Conservation (phyloP, 2,113 vertebrate species). For the Ictalurus furcatus region DNA sequence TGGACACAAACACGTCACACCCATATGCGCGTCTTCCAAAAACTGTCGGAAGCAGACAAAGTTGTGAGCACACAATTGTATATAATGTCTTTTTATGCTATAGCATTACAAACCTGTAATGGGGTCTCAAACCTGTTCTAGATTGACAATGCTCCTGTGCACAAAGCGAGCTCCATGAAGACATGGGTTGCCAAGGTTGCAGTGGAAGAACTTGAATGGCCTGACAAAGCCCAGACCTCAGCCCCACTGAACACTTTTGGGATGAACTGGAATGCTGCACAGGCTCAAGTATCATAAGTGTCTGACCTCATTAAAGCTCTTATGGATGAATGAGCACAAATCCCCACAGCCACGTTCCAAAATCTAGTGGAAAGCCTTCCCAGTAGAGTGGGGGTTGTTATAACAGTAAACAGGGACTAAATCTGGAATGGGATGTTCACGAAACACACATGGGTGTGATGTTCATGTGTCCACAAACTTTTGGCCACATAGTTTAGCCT, state of each 20-base stretch:
- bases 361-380: background rate
- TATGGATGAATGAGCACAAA: background rate
- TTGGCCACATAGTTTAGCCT: background rate
- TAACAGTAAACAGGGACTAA: background rate
- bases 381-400: background rate
- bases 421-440: background rate
- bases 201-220: background rate
- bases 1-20: too few relatives aligned
- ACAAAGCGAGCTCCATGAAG: background rate
- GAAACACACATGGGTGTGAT: background rate
- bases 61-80: background rate
- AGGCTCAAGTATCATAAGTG: background rate
- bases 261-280: background rate
- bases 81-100: background rate
- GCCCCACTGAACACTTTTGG: background rate
- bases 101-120: background rate
- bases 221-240: background rate
- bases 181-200: background rate
- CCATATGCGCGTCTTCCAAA: too few relatives aligned
- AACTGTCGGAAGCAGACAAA: too few relatives aligned
- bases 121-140: background rate
- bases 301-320: background rate
- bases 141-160: background rate
- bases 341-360: background rate
- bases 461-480: background rate